Conservation (phyloP, 2,113 vertebrate genomes). For the Capricornis sumatraensis region DNA sequence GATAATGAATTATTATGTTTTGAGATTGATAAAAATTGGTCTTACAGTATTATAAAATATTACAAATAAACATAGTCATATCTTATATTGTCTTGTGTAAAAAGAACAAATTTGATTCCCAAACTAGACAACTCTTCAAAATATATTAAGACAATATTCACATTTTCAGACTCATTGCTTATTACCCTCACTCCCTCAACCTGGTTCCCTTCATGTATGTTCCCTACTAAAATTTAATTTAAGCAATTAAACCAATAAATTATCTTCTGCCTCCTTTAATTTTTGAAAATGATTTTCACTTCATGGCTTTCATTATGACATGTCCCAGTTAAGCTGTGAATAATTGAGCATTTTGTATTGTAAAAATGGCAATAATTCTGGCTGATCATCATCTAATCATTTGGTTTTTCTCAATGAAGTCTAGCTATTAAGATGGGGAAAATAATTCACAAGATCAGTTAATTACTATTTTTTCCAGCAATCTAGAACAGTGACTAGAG, state of each 20-base stretch:
- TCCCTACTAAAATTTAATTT: conserved; percentile 41
- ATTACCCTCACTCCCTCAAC: neutral
- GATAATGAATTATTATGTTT: neutral
- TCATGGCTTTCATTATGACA: conserved; percentile 48
- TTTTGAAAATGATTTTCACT: conserved; percentile 55
- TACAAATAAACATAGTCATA: neutral
- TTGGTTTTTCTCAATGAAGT: conserved; percentile 11
- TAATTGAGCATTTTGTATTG: conserved; percentile 20
- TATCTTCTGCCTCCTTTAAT: neutral
- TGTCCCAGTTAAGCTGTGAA: conserved; percentile 40
- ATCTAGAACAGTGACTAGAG: neutral
- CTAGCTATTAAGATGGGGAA: neutral
- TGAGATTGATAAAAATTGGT: neutral
- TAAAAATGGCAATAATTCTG: conserved; percentile 39
- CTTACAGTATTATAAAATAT: neutral
- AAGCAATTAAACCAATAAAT: conserved; percentile 18
- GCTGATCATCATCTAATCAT: neutral
- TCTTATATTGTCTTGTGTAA: neutral
- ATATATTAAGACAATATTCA: neutral
- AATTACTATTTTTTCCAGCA: neutral
- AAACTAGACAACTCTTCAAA: neutral
- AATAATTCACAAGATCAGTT: neutral
- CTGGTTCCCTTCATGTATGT: neutral
- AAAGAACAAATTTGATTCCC: neutral
- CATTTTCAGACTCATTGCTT: neutral